Conservation (phyloP, 2,113 vertebrate genomes). For the Cephalopholis sonnerati region DNA sequence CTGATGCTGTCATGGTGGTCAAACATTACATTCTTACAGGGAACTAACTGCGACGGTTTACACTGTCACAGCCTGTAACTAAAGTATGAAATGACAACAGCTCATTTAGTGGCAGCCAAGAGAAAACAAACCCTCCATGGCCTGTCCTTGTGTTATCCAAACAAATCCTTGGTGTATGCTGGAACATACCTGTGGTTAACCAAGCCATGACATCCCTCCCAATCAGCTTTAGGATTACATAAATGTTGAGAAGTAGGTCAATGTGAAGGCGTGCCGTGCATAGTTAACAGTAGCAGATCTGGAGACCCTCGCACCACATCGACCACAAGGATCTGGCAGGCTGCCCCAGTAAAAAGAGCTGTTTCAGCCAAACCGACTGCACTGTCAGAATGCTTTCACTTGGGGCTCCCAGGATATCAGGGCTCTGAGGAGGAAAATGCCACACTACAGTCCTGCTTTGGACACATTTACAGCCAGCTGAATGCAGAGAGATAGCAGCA, state of each 20-base stretch:
- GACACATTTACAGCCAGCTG: conserved; percentile 54
- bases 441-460: conserved; percentile 21
- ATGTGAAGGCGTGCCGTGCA: conserved; percentile 53
- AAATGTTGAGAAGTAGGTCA: conserved; percentile 79
- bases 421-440: conserved; percentile 62
- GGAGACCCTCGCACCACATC: conserved; percentile 64
- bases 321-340: conserved; percentile 69
- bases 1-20: conserved; percentile 36
- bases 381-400: conserved; percentile 53
- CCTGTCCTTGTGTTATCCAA: conserved; percentile 61
- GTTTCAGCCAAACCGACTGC: conserved; percentile 50
- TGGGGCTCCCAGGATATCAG: conserved; percentile 70
- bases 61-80: conserved; percentile 44
- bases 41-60: conserved; percentile 9
- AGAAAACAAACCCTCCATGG: conserved; percentile 67
- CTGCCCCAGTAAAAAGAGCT: conserved; percentile 44
- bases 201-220: conserved; percentile 66
- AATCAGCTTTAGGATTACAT: conserved; percentile 68
- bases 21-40: conserved; percentile 48
- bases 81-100: conserved; percentile 62
- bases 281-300: conserved; percentile 70
- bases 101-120: conserved; percentile 60
- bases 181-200: conserved; percentile 80
- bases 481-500: conserved; percentile 22
- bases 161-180: conserved; percentile 67